Conservation (phyloP, 2,888 invertebrate species). For the Apocheima hispidaria region DNA sequence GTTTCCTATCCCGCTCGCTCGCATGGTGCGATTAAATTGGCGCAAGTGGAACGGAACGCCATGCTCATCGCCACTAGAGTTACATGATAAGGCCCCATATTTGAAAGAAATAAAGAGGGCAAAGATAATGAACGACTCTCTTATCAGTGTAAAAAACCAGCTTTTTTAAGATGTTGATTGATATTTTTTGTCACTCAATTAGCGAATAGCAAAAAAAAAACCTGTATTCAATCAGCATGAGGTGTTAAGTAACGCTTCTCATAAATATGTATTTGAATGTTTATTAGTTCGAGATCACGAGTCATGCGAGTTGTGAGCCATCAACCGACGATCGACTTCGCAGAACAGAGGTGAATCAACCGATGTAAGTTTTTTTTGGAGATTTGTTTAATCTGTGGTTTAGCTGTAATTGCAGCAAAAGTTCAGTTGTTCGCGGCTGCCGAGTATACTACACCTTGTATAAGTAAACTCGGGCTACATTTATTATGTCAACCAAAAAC, state of each 20-base stretch:
- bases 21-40: too few relatives aligned
- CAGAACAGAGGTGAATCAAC: constrained; percentile 29
- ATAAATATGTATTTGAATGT: constrained; percentile 27
- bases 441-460: too few relatives aligned
- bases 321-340: constrained; percentile 15
- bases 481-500: too few relatives aligned
- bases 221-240: neutral
- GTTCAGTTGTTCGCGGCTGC: too few relatives aligned
- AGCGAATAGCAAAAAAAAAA: constrained; percentile 1
- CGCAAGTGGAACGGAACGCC: too few relatives aligned
- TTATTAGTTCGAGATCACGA: constrained; percentile 15
- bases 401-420: neutral
- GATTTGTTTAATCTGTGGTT: neutral
- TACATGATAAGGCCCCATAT: too few relatives aligned
- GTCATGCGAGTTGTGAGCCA: constrained; percentile 8
- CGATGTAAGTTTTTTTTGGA: constrained; percentile 1
- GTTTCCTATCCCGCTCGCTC: too few relatives aligned
- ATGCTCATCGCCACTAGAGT: too few relatives aligned
- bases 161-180: neutral
- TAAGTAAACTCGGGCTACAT: too few relatives aligned
- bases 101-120: neutral
- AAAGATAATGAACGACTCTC: neutral
- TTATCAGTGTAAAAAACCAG: neutral
- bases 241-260: constrained; percentile 9
- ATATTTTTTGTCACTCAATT: constrained; percentile 6